Conservation (phyloP, 2,797 vertebrate species). For the Esox masquinongy region DNA sequence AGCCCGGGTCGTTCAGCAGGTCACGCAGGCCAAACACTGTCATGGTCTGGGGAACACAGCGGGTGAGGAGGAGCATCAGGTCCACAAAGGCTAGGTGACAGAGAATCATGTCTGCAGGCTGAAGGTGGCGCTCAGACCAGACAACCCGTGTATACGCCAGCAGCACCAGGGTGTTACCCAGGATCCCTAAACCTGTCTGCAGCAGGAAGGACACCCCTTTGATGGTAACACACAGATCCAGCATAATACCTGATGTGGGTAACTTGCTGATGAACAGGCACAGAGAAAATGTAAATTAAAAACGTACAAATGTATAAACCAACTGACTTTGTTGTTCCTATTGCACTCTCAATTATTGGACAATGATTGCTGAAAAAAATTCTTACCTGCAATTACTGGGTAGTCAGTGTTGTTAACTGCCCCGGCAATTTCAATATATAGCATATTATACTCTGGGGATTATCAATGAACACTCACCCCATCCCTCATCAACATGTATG, state of each 20-base stretch:
- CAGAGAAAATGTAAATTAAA: constrained; percentile 18
- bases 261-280: constrained; percentile 25
- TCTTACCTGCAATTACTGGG: constrained; percentile 54
- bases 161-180: constrained; percentile 74
- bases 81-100: constrained; percentile 79
- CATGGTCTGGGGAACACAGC: constrained; percentile 79
- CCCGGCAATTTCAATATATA: constrained; percentile 67
- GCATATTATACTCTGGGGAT: constrained; percentile 41
- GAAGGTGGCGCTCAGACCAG: constrained; percentile 57
- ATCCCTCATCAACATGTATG: constrained; percentile 26
- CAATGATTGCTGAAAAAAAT: background rate
- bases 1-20: constrained; percentile 72
- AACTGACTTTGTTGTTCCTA: background rate
- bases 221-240: constrained; percentile 80
- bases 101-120: constrained; percentile 78
- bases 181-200: constrained; percentile 76
- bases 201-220: constrained; percentile 83
- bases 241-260: constrained; percentile 48
- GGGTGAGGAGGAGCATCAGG: constrained; percentile 75
- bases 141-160: constrained; percentile 66
- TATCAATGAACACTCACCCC: constrained; percentile 33
- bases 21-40: constrained; percentile 71
- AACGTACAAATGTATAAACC: constrained; percentile 20
- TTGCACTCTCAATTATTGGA: background rate
- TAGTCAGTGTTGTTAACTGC: constrained; percentile 28